Base-by-base conservation (phyloP, 2,797 vertebrate species). In the Sebastes itinus region DNA sequence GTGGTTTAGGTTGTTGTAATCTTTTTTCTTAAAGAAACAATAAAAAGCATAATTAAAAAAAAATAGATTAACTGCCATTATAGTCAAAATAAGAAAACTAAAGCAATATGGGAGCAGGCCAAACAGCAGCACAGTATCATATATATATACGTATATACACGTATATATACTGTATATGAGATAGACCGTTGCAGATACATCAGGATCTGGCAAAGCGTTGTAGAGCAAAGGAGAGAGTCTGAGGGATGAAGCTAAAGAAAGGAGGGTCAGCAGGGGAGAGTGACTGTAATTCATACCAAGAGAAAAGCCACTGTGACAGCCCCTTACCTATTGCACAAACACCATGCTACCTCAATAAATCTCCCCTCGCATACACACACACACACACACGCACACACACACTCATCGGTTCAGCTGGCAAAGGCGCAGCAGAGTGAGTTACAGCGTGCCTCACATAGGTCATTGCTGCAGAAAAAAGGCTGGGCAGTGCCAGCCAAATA, bases 251-350 rank as follows among this genome's bases (percentile, higher is more conserved):
- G 68, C 23, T 67, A 28, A 68, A 72, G 69, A 54, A 75, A 64
- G 67, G 20, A 49, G 23, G 69, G 75, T 72, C 80, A 83, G 72
- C 10, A 20, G 30, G 23, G 30, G 23, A 89, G 64, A 77, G 68
- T 64, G 46, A 28, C 58, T 59, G 81, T 85, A 73, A 83, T 65
- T 89, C 72, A 80, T 71, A 78, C 9, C 54, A 25, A 72, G 73
- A 81, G 46, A 86, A 85, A 83, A 87, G 79, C 68, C 73, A 78
- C 64, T 72, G 60, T 83, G 80, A 85, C 77, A 84, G 70, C 77
- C 23, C 82, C 65, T 83, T 62, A 84, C 65, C 79, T 83, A 64
- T 77, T 88, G 81, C 73, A 82, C 75, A 84, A 89, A 84, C 82
- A 72, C 65, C 28, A 77, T 70, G 78, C 72, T 72, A 64, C 61